Conservation (phyloP, 2,888 invertebrate genomes). For the Tetheella fluctuosa region DNA sequence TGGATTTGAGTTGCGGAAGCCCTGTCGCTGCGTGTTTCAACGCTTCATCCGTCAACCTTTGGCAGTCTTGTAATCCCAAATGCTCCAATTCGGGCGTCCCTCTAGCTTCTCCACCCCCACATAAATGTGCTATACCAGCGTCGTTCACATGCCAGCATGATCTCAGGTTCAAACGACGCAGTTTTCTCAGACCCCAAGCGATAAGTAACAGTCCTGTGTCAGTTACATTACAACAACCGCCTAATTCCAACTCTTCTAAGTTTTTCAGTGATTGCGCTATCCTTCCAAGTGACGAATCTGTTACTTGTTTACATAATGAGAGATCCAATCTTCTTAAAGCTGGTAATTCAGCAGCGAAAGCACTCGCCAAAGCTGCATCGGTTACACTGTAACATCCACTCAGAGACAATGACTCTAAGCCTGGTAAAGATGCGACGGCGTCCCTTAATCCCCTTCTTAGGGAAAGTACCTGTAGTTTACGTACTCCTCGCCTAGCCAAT, state of each 20-base stretch:
- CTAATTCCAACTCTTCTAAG: slow-evolving; percentile 93
- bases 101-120: slow-evolving; percentile 90
- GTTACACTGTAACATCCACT: slow-evolving; percentile 97
- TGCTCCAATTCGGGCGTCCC: slow-evolving; percentile 92
- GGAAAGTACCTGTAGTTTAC: slow-evolving; percentile 94
- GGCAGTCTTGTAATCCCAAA: slow-evolving; percentile 96
- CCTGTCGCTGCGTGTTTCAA: slow-evolving; percentile 93
- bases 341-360: slow-evolving; percentile 90
- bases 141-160: slow-evolving; percentile 97
- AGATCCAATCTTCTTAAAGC: slow-evolving; percentile 92
- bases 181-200: slow-evolving; percentile 93
- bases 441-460: slow-evolving; percentile 92
- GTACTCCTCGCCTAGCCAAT: slow-evolving; percentile 93
- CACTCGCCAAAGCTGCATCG: slow-evolving; percentile 92
- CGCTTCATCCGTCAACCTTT: slow-evolving; percentile 95
- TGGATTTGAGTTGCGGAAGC: slow-evolving; percentile 90
- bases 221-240: slow-evolving; percentile 96
- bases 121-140: slow-evolving; percentile 93
- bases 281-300: slow-evolving; percentile 93
- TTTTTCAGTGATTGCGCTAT: slow-evolving; percentile 94
- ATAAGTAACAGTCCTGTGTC: slow-evolving; percentile 94
- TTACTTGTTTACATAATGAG: slow-evolving; percentile 97
- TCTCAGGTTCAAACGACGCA: slow-evolving; percentile 93
- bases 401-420: slow-evolving; percentile 93
- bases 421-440: slow-evolving; percentile 93